Percentiles rank a stretch among this genome's conserved stretches.
phyloP scores from a whole-genome alignment of 1,140 invertebrate genomes.

The Acyrthosiphon pisum region DNA sequence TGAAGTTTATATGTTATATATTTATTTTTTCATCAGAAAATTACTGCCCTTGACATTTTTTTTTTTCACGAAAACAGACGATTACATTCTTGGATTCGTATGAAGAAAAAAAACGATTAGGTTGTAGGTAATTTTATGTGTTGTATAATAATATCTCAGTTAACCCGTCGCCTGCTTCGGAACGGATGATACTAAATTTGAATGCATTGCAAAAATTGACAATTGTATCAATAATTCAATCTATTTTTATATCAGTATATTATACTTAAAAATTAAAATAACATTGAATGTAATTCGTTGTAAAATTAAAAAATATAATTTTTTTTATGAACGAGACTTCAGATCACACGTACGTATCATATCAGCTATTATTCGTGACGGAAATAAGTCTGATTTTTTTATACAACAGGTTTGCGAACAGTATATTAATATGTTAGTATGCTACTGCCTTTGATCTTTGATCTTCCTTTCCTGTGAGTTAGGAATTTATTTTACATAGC shows the following conservation, averaged over 20 bases:
- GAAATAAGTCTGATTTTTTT: background rate
- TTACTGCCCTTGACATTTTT: constrained; percentile 27
- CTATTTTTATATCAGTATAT: background rate
- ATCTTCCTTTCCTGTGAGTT: background rate
- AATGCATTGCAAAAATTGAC: background rate
- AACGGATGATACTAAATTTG: background rate
- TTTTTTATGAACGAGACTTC: background rate
- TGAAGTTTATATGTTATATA: background rate
- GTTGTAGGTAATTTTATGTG: background rate
- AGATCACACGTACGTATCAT: background rate
- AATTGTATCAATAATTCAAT: background rate
- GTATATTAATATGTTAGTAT: background rate
- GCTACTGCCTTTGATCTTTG: background rate
- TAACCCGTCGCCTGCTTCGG: too few relatives aligned
- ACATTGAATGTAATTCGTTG: background rate
- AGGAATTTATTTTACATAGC: background rate
- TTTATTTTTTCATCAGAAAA: constrained; percentile 14
- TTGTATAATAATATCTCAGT: background rate
- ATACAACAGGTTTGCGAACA: background rate
- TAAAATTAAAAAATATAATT: background rate
- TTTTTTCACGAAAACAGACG: constrained; percentile 17
- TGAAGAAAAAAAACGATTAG: constrained; percentile 20
- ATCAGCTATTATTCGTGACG: background rate
- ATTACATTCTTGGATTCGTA: constrained; percentile 11
- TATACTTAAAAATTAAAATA: background rate